Evolutionary conservation across 2,888 invertebrate species (phyloP).

Genomic region (Pachliopta kotzebuea): DNA sequence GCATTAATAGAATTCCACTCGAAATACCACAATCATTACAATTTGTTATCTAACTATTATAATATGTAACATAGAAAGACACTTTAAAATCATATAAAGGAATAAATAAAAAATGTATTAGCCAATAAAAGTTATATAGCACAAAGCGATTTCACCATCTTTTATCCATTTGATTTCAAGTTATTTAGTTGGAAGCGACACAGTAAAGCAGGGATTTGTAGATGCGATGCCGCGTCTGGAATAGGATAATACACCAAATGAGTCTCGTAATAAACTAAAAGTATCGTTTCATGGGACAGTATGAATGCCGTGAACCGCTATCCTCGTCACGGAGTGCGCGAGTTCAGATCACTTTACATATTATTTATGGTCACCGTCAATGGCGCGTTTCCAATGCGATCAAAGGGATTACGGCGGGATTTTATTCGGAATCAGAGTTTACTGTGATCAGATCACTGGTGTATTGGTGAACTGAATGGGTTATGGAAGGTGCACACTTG

Average conservation of each 20-base stretch:
- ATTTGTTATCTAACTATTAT: too few species aligned
- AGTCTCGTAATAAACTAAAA: conserved; percentile 26
- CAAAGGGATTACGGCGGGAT: conserved; percentile 46
- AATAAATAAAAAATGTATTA: background rate
- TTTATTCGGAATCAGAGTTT: conserved; percentile 30
- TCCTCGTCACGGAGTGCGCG: conserved; percentile 44
- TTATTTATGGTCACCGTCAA: conserved; percentile 53
- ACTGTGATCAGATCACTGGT: too few species aligned
- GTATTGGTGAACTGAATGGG: too few species aligned
- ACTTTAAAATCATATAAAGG: too few species aligned
- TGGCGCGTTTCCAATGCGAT: conserved; percentile 51
- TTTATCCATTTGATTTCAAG: conserved; percentile 16
- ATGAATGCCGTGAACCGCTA: conserved; percentile 44
- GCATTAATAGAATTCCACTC: too few species aligned
- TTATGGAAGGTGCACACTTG: too few species aligned
- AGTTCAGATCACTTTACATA: conserved; percentile 46
- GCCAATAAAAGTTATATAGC: background rate
- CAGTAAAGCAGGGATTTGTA: conserved; percentile 19
- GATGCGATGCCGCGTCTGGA: background rate
- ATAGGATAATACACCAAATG: conserved; percentile 22
- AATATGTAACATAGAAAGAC: too few species aligned
- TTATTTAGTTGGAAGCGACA: conserved; percentile 23
- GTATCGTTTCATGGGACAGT: conserved; percentile 19
- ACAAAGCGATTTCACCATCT: background rate
- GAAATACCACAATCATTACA: too few species aligned